Percentiles rank a stretch among this genome's conserved stretches.
Evolutionary conservation across 2,888 invertebrate genomes (phyloP).

Genomic region (Gymnocheta viridis): DNA sequence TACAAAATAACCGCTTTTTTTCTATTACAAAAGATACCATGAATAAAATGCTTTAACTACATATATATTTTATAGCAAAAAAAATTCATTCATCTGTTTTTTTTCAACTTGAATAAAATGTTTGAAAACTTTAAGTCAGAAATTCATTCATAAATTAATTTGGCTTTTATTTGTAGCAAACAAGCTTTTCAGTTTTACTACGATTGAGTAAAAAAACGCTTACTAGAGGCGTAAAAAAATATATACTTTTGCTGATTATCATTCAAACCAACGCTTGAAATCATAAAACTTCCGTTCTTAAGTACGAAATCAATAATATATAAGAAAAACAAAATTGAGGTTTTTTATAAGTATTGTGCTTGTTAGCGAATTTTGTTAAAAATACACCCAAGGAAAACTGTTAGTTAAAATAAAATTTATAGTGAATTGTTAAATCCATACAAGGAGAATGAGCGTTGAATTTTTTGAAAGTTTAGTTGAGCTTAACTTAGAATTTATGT

Average conservation of each 20-base stretch:
- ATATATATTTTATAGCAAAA: not conserved
- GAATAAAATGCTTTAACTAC: not conserved
- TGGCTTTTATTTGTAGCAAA: slow-evolving; percentile 22
- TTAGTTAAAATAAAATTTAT: not conserved
- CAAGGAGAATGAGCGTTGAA: no score
- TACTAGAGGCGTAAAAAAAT: slow-evolving; percentile 1
- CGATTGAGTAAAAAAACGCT: not conserved
- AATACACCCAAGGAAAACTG: slow-evolving; percentile 23
- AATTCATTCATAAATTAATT: slow-evolving; percentile 61
- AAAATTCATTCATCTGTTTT: slow-evolving; percentile 27
- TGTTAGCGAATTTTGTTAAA: slow-evolving; percentile 12
- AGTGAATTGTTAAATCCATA: no score
- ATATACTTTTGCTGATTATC: slow-evolving; percentile 24
- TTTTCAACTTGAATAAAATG: slow-evolving; percentile 25
- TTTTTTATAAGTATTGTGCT: slow-evolving; percentile 19
- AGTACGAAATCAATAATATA: slow-evolving; percentile 56
- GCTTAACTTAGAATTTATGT: no score
- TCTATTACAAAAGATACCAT: not conserved
- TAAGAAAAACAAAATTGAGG: slow-evolving; percentile 4
- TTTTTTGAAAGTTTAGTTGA: no score
- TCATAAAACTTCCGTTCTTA: slow-evolving; percentile 69
- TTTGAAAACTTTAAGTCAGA: not conserved
- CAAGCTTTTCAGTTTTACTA: slow-evolving; percentile 49
- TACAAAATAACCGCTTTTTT: not conserved
- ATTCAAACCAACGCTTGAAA: slow-evolving; percentile 64